Conservation (phyloP, 37 sponge, comb jelly and placozoan species). For the Chondrilla cf. caribensis region DNA sequence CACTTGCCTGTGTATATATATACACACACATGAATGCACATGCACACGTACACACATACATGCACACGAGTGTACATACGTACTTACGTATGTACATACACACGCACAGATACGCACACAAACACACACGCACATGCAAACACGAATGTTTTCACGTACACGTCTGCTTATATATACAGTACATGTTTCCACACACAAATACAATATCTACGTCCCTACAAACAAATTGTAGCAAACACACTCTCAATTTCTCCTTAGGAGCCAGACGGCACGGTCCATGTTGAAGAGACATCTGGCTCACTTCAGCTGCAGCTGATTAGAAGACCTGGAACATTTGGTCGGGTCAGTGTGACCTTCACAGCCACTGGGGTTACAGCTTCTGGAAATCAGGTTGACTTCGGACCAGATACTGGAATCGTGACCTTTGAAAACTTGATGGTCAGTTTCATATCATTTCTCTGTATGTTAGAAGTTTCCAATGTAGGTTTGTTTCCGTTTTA, state of each 20-base stretch:
- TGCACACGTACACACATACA: no score
- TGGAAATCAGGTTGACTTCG: constrained; percentile 45
- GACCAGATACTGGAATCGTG: constrained; percentile 25
- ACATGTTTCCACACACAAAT: no score
- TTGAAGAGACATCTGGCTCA: constrained; percentile 38
- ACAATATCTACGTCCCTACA: no score
- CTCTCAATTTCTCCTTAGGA: background rate
- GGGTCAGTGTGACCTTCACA: constrained; percentile 40
- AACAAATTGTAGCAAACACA: no score
- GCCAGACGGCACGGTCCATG: constrained; percentile 36
- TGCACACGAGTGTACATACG: no score
- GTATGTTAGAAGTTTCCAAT: background rate
- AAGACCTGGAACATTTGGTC: constrained; percentile 64
- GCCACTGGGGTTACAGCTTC: constrained; percentile 33
- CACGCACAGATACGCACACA: no score
- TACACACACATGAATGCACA: no score
- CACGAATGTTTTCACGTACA: no score
- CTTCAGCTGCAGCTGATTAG: constrained; percentile 37
- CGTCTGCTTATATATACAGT: no score
- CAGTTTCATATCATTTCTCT: background rate
- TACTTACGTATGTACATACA: no score
- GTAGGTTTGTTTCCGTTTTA: background rate
- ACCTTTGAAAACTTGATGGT: constrained; percentile 1
- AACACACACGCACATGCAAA: no score
- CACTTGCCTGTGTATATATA: no score